A percentile compares a stretch with the other conserved stretches of the same genome.
phyloP scores from a whole-genome alignment of 2,113 vertebrate species.

The Danionella cerebrum region DNA sequence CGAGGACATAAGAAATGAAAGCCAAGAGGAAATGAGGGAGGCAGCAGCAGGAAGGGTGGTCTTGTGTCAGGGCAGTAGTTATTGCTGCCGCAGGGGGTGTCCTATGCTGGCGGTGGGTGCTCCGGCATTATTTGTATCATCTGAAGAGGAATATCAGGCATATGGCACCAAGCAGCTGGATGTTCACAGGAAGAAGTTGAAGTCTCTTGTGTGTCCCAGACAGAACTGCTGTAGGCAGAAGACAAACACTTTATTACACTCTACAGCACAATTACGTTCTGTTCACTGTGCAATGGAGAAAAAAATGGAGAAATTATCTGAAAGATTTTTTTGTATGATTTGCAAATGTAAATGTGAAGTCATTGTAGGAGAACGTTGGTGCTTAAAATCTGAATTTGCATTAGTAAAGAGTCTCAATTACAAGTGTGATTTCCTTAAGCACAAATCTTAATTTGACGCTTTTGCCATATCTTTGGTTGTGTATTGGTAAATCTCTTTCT shows the following conservation, averaged over 20 bases:
- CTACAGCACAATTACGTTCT: not conserved
- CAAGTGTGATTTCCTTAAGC: too few species aligned
- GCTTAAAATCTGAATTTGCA: too few species aligned
- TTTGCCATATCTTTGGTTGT: too few species aligned
- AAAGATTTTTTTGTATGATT: too few species aligned
- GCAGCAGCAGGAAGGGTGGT: slow-evolving; percentile 11
- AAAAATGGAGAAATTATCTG: too few species aligned
- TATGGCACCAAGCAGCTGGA: slow-evolving; percentile 50
- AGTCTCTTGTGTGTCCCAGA: slow-evolving; percentile 48
- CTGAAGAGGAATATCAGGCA: slow-evolving; percentile 56
- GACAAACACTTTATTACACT: not conserved
- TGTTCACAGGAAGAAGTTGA: slow-evolving; percentile 46
- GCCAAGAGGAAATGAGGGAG: not conserved
- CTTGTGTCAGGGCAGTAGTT: slow-evolving; percentile 51
- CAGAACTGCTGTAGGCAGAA: slow-evolving; percentile 52
- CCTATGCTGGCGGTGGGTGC: not conserved
- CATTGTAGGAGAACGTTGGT: too few species aligned
- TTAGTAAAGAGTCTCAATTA: too few species aligned
- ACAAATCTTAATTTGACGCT: too few species aligned
- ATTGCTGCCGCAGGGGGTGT: slow-evolving; percentile 48
- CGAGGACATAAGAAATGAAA: not conserved
- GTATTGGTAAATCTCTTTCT: too few species aligned
- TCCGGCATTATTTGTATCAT: slow-evolving; percentile 61
- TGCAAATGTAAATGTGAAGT: too few species aligned
- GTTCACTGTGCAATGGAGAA: too few species aligned